Base-by-base conservation (phyloP, 2,888 invertebrate genomes). In the Cataglyphis livida region DNA sequence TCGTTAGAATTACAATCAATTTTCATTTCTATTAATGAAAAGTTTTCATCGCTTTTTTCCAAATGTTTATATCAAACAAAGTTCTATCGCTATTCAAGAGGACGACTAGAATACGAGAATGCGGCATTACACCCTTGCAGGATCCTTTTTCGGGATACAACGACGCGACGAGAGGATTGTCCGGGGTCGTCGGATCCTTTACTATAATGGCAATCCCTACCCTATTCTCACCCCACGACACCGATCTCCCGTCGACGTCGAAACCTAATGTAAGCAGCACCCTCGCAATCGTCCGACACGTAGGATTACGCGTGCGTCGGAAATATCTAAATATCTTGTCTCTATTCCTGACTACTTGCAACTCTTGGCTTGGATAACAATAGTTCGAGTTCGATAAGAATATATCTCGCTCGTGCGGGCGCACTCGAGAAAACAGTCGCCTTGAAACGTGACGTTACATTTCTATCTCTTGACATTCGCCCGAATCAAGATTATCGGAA, bases 111-210 rank as follows among this genome's bases (percentile, higher is more conserved):
- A 1, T 48, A 21, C 15, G 41, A 64, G 51, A 75, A 68, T 32
- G 57, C 59, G 44, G 3, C 44, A 57, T 32, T 59, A 48, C 35
- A 59, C 18, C 25, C 57, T 35, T 18, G 21, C 73, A 66, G 28
- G 74, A 41, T 66, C 57, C 59, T 85, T 76, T 66, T 70, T 71
- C 83, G 59, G 65, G 0, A 12, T 35, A 70, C 61, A 25, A 54
- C 25, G 12, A 18, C 59, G 62, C 66, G 44, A 70, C 65, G 48
- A 25, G 54, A 73, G 28, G 82, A 88, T 87, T 90, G 88, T 91
- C 86, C 90, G 92, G 90, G 92, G 89, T 91, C 91, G 90, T 90
- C 88, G 90, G 88, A 91, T 92, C 91, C 91, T 92, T 91, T 92
- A 91, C 91, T 91, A 89, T 89, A 61, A 83, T 73, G 82, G 86